phyloP scores from a whole-genome alignment of 2,113 vertebrate species.

The Andinoacara biseriatus region DNA sequence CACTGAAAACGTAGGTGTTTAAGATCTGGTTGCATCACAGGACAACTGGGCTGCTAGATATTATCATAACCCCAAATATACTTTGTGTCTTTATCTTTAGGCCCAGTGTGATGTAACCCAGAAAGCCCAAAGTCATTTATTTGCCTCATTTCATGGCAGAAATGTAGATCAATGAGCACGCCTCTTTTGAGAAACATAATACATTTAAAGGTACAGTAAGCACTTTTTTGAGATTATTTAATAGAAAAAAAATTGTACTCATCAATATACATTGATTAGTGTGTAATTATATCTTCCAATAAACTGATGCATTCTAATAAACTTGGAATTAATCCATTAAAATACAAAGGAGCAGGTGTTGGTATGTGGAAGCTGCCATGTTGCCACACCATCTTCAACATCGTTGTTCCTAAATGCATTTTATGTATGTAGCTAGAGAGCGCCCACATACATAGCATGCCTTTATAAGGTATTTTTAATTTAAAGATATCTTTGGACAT shows the following conservation, averaged over 20 bases:
- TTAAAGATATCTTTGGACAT: too few relatives aligned
- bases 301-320: not conserved
- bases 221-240: not conserved
- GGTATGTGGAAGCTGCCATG: too few relatives aligned
- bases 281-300: not conserved
- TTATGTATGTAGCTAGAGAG: too few relatives aligned
- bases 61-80: not conserved
- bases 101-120: not conserved
- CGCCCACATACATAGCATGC: too few relatives aligned
- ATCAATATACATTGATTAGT: not conserved
- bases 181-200: not conserved
- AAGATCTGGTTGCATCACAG: not conserved
- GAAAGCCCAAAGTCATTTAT: not conserved
- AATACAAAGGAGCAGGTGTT: not conserved
- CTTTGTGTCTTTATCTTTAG: not conserved
- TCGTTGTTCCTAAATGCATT: too few relatives aligned
- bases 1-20: not conserved
- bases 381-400: too few relatives aligned
- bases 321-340: not conserved
- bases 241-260: not conserved
- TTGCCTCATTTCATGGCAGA: not conserved
- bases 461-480: too few relatives aligned
- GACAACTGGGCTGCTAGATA: not conserved
- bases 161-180: not conserved
- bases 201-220: not conserved